Evolutionary conservation across 2,113 vertebrate species (phyloP).

Genomic region (Psammodynastes pulverulentus): DNA sequence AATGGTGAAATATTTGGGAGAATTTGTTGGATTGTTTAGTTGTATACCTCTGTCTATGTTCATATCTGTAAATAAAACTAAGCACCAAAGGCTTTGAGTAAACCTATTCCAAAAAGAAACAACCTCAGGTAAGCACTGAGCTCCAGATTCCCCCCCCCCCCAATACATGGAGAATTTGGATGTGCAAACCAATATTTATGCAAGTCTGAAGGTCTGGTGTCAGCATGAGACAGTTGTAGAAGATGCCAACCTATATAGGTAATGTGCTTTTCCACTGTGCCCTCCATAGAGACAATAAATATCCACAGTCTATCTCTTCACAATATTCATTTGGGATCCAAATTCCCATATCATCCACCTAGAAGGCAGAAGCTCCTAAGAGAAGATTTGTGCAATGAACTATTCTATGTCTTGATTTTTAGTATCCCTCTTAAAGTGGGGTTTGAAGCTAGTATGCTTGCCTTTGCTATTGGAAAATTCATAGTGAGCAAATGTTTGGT

Average conservation of each 20-base stretch:
- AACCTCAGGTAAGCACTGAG: background rate
- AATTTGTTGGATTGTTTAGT: background rate
- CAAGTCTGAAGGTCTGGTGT: background rate
- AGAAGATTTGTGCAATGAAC: background rate
- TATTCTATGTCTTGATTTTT: background rate
- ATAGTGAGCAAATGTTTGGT: background rate
- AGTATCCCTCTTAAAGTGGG: background rate
- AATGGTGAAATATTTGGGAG: background rate
- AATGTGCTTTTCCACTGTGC: background rate
- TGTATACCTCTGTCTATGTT: background rate
- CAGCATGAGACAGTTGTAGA: background rate
- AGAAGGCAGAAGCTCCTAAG: background rate
- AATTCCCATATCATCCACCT: background rate
- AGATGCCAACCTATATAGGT: background rate
- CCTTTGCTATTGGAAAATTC: background rate
- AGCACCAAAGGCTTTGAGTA: background rate
- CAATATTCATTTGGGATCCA: background rate
- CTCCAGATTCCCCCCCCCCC: background rate
- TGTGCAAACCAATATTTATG: background rate
- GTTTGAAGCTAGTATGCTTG: background rate
- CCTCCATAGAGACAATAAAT: background rate
- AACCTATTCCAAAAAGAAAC: background rate
- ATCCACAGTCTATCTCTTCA: background rate
- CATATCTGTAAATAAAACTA: background rate
- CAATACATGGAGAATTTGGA: background rate